Percentiles rank a stretch among this genome's conserved stretches.
phyloP scores from a whole-genome alignment of 1,140 invertebrate genomes.

The Hyles euphorbiae region DNA sequence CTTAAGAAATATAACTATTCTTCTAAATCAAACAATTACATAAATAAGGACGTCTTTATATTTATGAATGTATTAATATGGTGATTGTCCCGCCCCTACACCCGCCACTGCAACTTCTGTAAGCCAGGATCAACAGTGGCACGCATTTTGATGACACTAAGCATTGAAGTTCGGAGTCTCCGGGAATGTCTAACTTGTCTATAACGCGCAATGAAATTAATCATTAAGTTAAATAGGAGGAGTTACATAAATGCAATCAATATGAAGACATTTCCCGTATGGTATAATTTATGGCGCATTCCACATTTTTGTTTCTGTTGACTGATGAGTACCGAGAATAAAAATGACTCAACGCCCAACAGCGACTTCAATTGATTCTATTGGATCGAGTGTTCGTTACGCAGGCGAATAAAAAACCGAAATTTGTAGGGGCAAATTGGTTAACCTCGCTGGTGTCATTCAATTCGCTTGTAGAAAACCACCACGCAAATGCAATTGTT shows the following conservation, averaged over 20 bases:
- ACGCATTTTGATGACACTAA: too few relatives aligned
- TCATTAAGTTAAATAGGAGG: too few relatives aligned
- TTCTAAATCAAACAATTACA: too few relatives aligned
- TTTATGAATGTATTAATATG: too few relatives aligned
- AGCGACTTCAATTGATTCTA: slow-evolving; percentile 32
- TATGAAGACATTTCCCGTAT: slow-evolving; percentile 1
- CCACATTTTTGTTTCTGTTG: slow-evolving; percentile 4
- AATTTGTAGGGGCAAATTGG: slow-evolving; percentile 34
- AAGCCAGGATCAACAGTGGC: too few relatives aligned
- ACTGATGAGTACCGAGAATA: slow-evolving; percentile 10
- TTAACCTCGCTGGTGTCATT: slow-evolving; percentile 32
- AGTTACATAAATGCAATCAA: neutral
- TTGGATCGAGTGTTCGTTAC: slow-evolving; percentile 22
- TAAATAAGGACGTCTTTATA: too few relatives aligned
- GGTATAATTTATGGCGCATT: neutral
- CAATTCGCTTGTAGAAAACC: slow-evolving; percentile 20
- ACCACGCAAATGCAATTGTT: slow-evolving; percentile 10
- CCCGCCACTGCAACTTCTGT: too few relatives aligned
- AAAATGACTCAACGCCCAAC: slow-evolving; percentile 19
- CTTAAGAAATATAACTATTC: too few relatives aligned
- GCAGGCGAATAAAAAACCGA: slow-evolving; percentile 23
- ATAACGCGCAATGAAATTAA: too few relatives aligned
- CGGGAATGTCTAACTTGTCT: too few relatives aligned
- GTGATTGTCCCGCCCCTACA: too few relatives aligned
- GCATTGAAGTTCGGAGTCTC: too few relatives aligned